Percentiles rank a stretch among this genome's conserved stretches.
Evolutionary conservation across 2,113 vertebrate species (phyloP).

Genomic region (Sebastes fasciatus): DNA sequence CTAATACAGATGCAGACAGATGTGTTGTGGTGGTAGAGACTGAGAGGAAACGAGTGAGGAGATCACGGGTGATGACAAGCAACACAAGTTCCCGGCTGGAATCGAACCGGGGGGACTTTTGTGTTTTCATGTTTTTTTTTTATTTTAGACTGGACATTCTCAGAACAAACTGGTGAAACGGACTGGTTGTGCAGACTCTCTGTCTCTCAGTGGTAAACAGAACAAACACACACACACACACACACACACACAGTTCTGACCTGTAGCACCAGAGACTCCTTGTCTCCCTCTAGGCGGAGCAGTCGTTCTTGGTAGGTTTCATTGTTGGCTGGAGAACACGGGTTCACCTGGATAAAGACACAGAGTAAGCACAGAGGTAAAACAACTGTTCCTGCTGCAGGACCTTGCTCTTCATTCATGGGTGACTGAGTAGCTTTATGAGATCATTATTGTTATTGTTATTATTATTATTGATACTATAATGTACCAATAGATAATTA

Average conservation of each 20-base stretch:
- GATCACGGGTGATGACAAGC: not conserved
- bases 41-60: not conserved
- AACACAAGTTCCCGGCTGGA: not conserved
- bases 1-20: not conserved
- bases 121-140: not conserved
- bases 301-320: slow-evolving; percentile 93
- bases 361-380: not conserved
- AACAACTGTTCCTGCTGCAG: too few relatives aligned
- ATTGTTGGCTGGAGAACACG: slow-evolving; percentile 87
- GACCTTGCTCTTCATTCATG: not conserved
- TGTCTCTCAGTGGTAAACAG: not conserved
- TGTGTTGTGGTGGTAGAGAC: not conserved
- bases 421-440: too few relatives aligned
- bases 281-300: slow-evolving; percentile 93
- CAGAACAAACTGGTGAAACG: not conserved
- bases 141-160: not conserved
- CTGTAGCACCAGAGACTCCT: slow-evolving; percentile 95
- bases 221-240: slow-evolving; percentile 10
- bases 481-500: too few relatives aligned
- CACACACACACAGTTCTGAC: slow-evolving; percentile 72
- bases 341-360: slow-evolving; percentile 84
- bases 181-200: not conserved
- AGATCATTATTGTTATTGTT: too few relatives aligned
- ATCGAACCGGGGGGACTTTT: not conserved
- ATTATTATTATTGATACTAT: too few relatives aligned